Percentiles rank a stretch among this genome's conserved stretches.
Evolutionary conservation across 2,888 invertebrate genomes (phyloP).

Genomic region (Aporophyla lueneburgensis): DNA sequence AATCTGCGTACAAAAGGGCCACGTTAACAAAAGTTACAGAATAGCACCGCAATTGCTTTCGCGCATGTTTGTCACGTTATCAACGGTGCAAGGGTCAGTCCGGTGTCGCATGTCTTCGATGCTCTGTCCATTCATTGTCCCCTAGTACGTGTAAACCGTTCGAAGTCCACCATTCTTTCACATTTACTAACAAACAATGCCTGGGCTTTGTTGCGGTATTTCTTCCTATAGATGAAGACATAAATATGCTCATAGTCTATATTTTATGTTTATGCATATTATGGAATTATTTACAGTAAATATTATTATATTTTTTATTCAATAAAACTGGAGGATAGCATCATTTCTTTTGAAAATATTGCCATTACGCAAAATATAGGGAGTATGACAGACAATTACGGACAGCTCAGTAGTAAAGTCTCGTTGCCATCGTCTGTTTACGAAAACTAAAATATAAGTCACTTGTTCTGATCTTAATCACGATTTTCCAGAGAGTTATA

Average conservation of each 20-base stretch:
- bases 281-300: not conserved
- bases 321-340: constrained; percentile 1
- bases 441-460: not conserved
- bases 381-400: no score
- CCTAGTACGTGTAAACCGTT: constrained; percentile 63
- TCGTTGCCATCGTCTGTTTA: not conserved
- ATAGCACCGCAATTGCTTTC: constrained; percentile 34
- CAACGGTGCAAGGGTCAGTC: constrained; percentile 69
- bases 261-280: constrained; percentile 1
- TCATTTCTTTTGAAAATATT: constrained; percentile 20
- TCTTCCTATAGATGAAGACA: constrained; percentile 37
- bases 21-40: constrained; percentile 19
- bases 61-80: constrained; percentile 58
- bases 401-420: not conserved
- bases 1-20: constrained; percentile 6
- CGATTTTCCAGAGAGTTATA: not conserved
- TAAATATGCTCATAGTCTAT: constrained; percentile 53
- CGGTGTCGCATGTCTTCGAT: constrained; percentile 65
- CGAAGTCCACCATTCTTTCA: constrained; percentile 73
- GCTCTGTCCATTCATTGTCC: constrained; percentile 66
- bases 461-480: not conserved
- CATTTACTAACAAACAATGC: constrained; percentile 62
- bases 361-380: not conserved
- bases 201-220: constrained; percentile 58
- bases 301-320: not conserved